phyloP scores from a whole-genome alignment of 2,113 vertebrate species.

The Talpa occidentalis region DNA sequence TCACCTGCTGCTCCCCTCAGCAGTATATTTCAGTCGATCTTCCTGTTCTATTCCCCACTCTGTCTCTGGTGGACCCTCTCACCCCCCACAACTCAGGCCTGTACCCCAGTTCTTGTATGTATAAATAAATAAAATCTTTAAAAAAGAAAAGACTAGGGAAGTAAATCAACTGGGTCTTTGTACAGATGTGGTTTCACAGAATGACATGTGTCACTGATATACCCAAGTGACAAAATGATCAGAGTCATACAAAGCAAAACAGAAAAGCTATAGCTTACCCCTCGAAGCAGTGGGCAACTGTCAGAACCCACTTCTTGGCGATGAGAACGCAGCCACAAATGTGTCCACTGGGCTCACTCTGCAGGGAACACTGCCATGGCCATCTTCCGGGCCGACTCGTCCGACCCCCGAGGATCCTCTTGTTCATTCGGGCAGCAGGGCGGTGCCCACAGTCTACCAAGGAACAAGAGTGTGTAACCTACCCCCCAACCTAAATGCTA shows the following conservation, averaged over 20 bases:
- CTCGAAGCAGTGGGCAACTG: slow-evolving; percentile 97
- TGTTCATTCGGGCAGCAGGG: slow-evolving; percentile 91
- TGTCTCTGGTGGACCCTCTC: no score
- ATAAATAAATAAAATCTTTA: no score
- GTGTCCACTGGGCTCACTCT: slow-evolving; percentile 95
- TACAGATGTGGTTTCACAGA: not conserved
- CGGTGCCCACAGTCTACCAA: slow-evolving; percentile 91
- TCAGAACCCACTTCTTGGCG: slow-evolving; percentile 93
- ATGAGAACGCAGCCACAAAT: slow-evolving; percentile 97
- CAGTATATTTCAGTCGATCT: no score
- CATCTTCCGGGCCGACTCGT: slow-evolving; percentile 94
- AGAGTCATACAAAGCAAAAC: not conserved
- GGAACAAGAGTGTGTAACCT: not conserved
- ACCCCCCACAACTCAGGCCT: no score
- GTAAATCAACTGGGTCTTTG: not conserved
- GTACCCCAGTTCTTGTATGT: no score
- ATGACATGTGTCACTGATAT: not conserved
- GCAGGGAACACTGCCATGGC: slow-evolving; percentile 99
- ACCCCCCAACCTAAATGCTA: fast-evolving
- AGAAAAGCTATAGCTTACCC: slow-evolving; percentile 88
- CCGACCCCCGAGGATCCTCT: slow-evolving; percentile 95
- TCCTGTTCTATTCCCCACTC: no score
- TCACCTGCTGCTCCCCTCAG: no score
- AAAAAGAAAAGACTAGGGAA: not conserved
- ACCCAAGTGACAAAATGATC: not conserved